A percentile compares a stretch with the other conserved stretches of the same genome.
phyloP scores from a whole-genome alignment of 2,888 invertebrate species.

The Poecilus cupreus region DNA sequence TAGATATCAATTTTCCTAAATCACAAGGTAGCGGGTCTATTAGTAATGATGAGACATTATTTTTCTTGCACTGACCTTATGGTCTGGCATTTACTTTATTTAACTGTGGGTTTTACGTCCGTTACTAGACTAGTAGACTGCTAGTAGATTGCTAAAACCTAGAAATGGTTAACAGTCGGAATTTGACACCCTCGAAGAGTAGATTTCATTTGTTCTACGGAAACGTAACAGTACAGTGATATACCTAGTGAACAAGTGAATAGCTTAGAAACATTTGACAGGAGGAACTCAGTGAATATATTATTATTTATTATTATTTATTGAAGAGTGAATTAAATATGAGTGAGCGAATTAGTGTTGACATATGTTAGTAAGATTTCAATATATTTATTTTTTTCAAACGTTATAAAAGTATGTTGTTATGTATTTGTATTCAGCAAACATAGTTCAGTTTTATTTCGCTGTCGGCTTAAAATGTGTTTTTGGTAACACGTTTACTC shows the following conservation, averaged over 20 bases:
- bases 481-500: too few relatives aligned
- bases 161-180: not conserved
- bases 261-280: too few relatives aligned
- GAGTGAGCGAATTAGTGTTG: too few relatives aligned
- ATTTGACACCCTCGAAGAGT: not conserved
- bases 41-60: conserved; percentile 31
- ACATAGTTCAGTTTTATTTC: too few relatives aligned
- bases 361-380: too few relatives aligned
- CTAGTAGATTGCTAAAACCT: not conserved
- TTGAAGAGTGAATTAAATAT: too few relatives aligned
- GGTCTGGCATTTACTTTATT: conserved; percentile 19
- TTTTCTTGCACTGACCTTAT: conserved; percentile 26
- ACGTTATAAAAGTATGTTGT: too few relatives aligned
- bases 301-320: too few relatives aligned
- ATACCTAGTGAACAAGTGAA: not conserved
- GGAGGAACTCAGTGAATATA: too few relatives aligned
- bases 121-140: not conserved
- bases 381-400: too few relatives aligned
- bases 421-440: too few relatives aligned
- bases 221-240: not conserved
- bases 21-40: not conserved
- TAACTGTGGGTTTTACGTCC: conserved; percentile 20
- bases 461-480: too few relatives aligned
- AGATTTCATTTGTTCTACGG: conserved; percentile 17
- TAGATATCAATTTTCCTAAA: conserved; percentile 11